phyloP scores from a whole-genome alignment of 2,888 invertebrate species.

The Dascillus cervinus region DNA sequence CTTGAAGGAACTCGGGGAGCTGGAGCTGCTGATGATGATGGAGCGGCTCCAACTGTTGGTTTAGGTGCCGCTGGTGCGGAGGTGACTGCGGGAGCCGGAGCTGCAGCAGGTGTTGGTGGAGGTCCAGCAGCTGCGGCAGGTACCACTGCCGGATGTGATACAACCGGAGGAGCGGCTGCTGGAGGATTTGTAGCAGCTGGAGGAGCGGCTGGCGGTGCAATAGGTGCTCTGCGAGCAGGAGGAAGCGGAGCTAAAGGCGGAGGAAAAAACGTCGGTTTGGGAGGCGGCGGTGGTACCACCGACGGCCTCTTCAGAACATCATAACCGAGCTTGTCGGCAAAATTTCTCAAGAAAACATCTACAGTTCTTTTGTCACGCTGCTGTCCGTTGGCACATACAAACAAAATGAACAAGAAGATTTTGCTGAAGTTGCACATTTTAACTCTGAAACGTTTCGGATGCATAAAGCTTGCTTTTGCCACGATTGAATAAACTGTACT shows the following conservation, averaged over 20 bases:
- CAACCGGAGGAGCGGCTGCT: conserved; percentile 2
- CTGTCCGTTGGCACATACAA: conserved; percentile 1
- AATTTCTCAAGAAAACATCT: conserved; percentile 33
- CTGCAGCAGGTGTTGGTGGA: conserved; percentile 12
- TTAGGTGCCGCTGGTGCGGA: conserved; percentile 19
- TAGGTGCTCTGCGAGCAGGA: conserved; percentile 13
- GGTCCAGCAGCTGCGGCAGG: conserved; percentile 11
- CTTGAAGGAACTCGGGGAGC: conserved; percentile 16
- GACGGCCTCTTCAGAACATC: conserved; percentile 37
- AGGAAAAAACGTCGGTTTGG: conserved; percentile 28
- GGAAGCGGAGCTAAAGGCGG: conserved; percentile 31
- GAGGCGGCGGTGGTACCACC: conserved; percentile 26
- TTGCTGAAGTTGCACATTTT: too few relatives aligned
- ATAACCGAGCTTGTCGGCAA: conserved; percentile 40
- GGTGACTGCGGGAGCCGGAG: conserved; percentile 13
- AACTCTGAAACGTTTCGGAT: conserved; percentile 5
- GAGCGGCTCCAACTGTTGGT: conserved; percentile 18
- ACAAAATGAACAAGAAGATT: too few relatives aligned
- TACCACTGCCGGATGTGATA: not conserved
- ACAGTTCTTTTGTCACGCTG: conserved; percentile 35
- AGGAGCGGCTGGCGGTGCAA: conserved; percentile 4
- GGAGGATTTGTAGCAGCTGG: not conserved
- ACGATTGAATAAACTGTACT: conserved; percentile 26
- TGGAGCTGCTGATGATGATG: conserved; percentile 16
- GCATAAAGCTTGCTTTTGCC: conserved; percentile 6